Percentiles rank a stretch among this genome's conserved stretches.
Conservation (phyloP, 2,797 vertebrate genomes). For the Prunella strophiata region DNA sequence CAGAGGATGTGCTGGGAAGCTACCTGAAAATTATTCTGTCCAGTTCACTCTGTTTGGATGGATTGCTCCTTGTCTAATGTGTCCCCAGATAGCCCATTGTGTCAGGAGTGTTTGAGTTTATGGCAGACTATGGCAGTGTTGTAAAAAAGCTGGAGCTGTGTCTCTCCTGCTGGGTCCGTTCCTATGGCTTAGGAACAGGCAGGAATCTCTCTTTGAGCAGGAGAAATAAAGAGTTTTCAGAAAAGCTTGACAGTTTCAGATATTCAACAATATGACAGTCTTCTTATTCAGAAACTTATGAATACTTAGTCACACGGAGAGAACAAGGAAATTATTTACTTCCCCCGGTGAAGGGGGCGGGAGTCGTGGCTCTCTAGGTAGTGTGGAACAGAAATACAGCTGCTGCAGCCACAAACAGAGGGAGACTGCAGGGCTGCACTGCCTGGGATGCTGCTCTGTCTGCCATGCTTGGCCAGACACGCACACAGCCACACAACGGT, state of each 20-base stretch:
- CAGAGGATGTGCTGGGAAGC: neutral
- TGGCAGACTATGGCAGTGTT: neutral
- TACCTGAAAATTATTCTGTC: neutral
- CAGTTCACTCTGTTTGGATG: neutral
- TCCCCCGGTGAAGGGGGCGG: neutral
- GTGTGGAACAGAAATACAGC: neutral
- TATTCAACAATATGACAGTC: neutral
- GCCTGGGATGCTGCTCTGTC: neutral
- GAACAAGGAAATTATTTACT: neutral
- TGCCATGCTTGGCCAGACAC: neutral
- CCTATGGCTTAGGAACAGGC: neutral
- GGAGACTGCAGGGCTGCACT: neutral
- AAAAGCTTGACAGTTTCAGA: neutral
- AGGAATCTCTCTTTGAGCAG: neutral
- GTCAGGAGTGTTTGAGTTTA: neutral
- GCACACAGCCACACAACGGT: neutral
- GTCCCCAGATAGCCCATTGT: neutral
- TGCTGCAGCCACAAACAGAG: constrained; percentile 7
- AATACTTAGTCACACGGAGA: neutral
- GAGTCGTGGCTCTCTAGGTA: neutral
- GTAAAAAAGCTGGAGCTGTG: neutral
- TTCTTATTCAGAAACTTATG: constrained; percentile 11
- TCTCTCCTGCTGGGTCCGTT: neutral
- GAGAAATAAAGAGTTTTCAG: neutral
- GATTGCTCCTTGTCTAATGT: neutral